A percentile compares a stretch with the other conserved stretches of the same genome.
Evolutionary conservation across 2,888 invertebrate species (phyloP).

Genomic region (Pristionchus mayeri): DNA sequence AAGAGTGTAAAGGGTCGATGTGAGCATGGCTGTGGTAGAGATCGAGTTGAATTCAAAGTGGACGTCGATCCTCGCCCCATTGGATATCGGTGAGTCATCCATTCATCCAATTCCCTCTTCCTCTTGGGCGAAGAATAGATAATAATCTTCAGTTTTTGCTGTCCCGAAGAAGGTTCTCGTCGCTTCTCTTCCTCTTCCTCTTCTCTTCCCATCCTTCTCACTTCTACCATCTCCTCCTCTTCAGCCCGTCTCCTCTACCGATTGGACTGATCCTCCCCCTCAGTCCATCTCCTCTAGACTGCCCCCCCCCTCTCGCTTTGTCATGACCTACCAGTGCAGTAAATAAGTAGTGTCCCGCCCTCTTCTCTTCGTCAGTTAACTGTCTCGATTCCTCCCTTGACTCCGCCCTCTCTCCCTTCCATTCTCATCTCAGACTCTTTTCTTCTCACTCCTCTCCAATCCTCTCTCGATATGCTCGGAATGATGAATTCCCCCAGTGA

Average conservation of each 20-base stretch:
- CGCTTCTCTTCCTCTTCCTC: constrained; percentile 29
- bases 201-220: constrained; percentile 16
- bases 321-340: background rate
- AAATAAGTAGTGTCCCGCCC: constrained; percentile 13
- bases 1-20: constrained; percentile 24
- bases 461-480: constrained; percentile 57
- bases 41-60: constrained; percentile 33
- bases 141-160: constrained; percentile 40
- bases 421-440: constrained; percentile 19
- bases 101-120: background rate
- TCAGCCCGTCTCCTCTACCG: background rate
- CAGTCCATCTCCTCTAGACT: background rate
- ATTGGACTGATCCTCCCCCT: background rate
- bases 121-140: background rate
- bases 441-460: background rate
- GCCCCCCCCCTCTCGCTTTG: constrained; percentile 9
- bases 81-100: constrained; percentile 25
- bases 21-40: constrained; percentile 34
- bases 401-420: constrained; percentile 10
- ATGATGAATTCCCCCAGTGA: constrained; percentile 66
- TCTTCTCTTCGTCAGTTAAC: background rate
- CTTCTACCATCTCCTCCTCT: background rate
- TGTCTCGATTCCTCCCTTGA: background rate
- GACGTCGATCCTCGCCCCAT: constrained; percentile 1
- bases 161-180: background rate